phyloP scores from a whole-genome alignment of 2,113 vertebrate species.

The Microtus oregoni region DNA sequence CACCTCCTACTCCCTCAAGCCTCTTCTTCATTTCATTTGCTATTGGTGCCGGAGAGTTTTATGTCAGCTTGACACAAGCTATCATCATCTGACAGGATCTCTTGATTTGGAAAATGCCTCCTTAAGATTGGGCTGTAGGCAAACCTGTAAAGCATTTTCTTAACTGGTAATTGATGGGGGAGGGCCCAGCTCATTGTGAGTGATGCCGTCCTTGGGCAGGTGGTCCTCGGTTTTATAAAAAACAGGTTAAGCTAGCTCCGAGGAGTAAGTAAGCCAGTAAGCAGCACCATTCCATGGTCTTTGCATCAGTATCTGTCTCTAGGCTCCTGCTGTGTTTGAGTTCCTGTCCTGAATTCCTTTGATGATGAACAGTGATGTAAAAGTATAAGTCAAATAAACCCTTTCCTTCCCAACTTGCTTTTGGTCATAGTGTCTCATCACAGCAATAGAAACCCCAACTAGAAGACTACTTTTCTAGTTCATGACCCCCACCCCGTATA shows the following conservation, averaged over 20 bases:
- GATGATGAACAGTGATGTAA: background rate
- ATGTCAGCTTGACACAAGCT: background rate
- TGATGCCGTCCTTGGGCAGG: background rate
- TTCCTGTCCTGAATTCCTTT: background rate
- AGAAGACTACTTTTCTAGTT: too few species aligned
- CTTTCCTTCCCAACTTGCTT: background rate
- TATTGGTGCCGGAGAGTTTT: background rate
- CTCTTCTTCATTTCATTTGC: background rate
- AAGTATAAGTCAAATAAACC: background rate
- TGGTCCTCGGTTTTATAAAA: background rate
- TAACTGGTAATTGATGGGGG: background rate
- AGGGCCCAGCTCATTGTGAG: background rate
- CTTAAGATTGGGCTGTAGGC: background rate
- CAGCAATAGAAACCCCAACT: background rate
- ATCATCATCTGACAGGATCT: background rate
- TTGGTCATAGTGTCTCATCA: background rate
- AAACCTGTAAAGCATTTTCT: background rate
- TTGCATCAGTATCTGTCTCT: background rate
- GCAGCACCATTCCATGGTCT: background rate
- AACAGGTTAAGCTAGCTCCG: background rate
- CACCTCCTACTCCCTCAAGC: background rate
- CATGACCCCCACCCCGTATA: background rate
- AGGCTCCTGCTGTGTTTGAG: background rate
- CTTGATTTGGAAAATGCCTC: background rate
- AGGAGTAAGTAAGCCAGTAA: background rate